These are phyloP conservation scores for Pica pica DNA, from an alignment of 2,113 vertebrate genomes.

Conservation along the genomic window DNA sequence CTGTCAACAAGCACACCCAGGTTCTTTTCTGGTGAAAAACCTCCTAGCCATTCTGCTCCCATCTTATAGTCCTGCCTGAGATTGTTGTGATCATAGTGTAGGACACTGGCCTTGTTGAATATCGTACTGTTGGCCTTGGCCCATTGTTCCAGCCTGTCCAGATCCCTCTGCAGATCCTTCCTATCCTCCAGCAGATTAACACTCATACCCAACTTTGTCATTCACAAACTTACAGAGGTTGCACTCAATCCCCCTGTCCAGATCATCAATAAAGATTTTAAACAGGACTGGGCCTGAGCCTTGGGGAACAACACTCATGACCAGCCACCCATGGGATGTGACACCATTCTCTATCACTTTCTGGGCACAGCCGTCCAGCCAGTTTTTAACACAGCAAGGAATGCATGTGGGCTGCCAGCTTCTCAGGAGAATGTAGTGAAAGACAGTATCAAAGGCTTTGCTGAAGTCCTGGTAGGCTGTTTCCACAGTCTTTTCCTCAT, in stretches of 20 bases:
- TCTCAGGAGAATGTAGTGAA: neutral
- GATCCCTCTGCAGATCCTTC: neutral
- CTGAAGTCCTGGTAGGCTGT: too few relatives aligned
- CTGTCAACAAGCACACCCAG: neutral
- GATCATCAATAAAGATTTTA: neutral
- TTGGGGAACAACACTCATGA: accelerated
- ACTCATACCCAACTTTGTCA: neutral
- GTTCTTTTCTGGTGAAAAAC: neutral
- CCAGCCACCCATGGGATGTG: accelerated
- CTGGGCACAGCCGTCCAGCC: neutral
- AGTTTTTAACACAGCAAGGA: neutral
- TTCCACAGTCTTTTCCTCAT: neutral
- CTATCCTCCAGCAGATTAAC: neutral
- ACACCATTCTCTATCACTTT: too few relatives aligned
- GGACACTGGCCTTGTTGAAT: neutral
- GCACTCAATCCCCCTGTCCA: neutral
- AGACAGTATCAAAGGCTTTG: neutral
- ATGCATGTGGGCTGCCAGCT: accelerated
- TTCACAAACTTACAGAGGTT: neutral
- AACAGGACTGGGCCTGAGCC: neutral
- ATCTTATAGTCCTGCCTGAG: too few relatives aligned
- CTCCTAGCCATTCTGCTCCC: neutral
- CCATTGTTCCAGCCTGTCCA: neutral
- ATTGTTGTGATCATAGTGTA: neutral
- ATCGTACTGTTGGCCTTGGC: neutral